These are phyloP conservation scores for Nemapogon koenigi DNA, from an alignment of 2,888 invertebrate genomes.

Conservation along the genomic window DNA sequence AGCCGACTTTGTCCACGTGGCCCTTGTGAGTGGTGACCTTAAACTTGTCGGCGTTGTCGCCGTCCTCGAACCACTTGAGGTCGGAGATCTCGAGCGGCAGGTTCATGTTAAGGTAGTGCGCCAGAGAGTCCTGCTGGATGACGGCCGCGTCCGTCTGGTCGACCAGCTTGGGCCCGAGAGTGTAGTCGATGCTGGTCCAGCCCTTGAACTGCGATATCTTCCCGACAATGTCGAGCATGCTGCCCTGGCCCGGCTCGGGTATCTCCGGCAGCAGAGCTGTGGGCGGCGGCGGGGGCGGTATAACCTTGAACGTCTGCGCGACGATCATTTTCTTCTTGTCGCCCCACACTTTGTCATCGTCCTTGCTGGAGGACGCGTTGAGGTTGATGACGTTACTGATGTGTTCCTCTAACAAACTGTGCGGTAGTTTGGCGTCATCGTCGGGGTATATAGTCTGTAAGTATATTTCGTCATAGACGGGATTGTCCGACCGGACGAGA, in stretches of 20 bases:
- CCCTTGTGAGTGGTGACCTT: slow-evolving; percentile 39
- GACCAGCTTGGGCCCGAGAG: slow-evolving; percentile 44
- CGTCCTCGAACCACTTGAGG: slow-evolving; percentile 51
- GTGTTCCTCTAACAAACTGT: slow-evolving; percentile 50
- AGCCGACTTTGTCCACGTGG: slow-evolving; percentile 33
- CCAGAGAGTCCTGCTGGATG: slow-evolving; percentile 37
- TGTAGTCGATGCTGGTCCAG: slow-evolving; percentile 44
- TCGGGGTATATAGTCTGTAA: slow-evolving; percentile 68
- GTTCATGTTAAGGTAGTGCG: slow-evolving; percentile 49
- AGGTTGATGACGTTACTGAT: slow-evolving; percentile 61
- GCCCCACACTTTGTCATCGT: slow-evolving; percentile 50
- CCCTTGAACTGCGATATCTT: slow-evolving; percentile 50
- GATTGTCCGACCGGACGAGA: slow-evolving; percentile 39
- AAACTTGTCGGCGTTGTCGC: slow-evolving; percentile 44
- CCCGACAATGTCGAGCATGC: slow-evolving; percentile 48
- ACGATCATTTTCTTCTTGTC: slow-evolving; percentile 39
- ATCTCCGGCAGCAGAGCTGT: slow-evolving; percentile 39
- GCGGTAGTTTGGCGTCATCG: slow-evolving; percentile 61
- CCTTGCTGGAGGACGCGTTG: slow-evolving; percentile 54
- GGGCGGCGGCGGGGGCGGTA: slow-evolving; percentile 34
- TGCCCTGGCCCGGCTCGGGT: slow-evolving; percentile 40
- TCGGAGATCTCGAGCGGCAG: slow-evolving; percentile 56
- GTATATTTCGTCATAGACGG: slow-evolving; percentile 53
- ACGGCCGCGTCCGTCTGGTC: slow-evolving; percentile 47
- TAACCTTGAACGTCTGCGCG: slow-evolving; percentile 40